Evolutionary conservation across 1,140 invertebrate species (phyloP), one percentile per base, ranked within the genome.

Genomic region (Macrobrachium nipponense): DNA sequence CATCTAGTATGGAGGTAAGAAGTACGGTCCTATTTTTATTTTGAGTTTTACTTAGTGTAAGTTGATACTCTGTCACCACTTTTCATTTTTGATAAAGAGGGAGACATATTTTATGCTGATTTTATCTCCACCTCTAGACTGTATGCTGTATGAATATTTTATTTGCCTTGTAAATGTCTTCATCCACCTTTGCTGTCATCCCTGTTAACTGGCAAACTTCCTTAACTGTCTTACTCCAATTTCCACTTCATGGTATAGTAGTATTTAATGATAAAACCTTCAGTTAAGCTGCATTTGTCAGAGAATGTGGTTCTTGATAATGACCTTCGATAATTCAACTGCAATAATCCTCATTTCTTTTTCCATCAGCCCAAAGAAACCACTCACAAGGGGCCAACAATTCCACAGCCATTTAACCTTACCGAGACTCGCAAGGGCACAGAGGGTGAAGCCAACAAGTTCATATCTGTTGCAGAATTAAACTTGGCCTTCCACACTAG

Each of bases 401-500:
- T 86, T 27, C 80, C 83, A 2, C 87, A 88, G 73, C 89, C 89
- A 11, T 89, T 89, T 80, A 84, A 89, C 44, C 73, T 89, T n/a
- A 83, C 86, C 0, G 84, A 85, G 20, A 60, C 82, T 59, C 79
- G 77, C 36, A 75, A 66, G 14, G 20, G 58, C 14, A 80, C 79
- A 43, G 81, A 43, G 2, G 80, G 87, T 64, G 80, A 78, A n/a
- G 51, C 43, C 23, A 80, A 76, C 44, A 87, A 81, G 70, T 89
- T 89, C 79, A 58, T 81, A 4, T 88, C 89, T 36, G 68, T 88
- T 20, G 87, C 89, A 0, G 87, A 89, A 51, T 77, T 88, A 18
- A 87, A 85, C 81, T 76, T 85, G 62, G 87, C 87, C 18, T 88
- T 88, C 76, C 66, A 88, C 76, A 86, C 82, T 23, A 80, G 84